phyloP scores from a whole-genome alignment of 2,797 vertebrate species.

The Linurgus olivaceus region DNA sequence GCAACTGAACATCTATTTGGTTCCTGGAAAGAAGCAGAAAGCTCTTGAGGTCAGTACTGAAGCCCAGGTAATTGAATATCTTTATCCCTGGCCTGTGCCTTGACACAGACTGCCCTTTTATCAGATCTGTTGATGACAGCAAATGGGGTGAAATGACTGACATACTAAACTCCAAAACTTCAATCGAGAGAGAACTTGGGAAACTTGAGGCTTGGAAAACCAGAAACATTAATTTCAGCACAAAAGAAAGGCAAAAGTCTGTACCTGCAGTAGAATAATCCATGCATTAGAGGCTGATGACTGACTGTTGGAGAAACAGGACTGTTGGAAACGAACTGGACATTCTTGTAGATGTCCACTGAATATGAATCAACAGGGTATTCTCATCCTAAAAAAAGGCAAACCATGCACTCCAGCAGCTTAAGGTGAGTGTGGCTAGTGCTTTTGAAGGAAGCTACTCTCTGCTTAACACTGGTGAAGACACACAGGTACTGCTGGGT shows the following conservation, averaged over 20 bases:
- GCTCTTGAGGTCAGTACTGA: not conserved
- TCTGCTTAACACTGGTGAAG: not conserved
- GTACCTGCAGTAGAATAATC: not conserved
- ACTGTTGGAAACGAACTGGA: not conserved
- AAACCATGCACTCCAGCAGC: not conserved
- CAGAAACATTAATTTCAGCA: not conserved
- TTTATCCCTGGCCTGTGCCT: not conserved
- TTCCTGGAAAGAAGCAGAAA: not conserved
- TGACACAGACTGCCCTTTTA: not conserved
- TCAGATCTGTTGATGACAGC: not conserved
- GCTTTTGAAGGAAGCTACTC: not conserved
- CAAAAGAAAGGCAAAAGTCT: not conserved
- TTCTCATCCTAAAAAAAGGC: not conserved
- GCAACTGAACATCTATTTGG: not conserved
- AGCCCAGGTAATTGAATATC: not conserved
- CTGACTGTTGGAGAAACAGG: not conserved
- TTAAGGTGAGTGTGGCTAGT: accelerated
- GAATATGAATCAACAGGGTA: not conserved
- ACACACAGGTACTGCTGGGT: not conserved
- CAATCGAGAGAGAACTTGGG: not conserved
- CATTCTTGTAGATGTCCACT: not conserved
- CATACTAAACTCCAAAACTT: not conserved
- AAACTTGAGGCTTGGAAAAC: not conserved
- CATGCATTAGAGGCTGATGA: not conserved
- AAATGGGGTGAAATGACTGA: not conserved